Base-by-base conservation (phyloP, 2,113 vertebrate genomes). In the Ictalurus furcatus region DNA sequence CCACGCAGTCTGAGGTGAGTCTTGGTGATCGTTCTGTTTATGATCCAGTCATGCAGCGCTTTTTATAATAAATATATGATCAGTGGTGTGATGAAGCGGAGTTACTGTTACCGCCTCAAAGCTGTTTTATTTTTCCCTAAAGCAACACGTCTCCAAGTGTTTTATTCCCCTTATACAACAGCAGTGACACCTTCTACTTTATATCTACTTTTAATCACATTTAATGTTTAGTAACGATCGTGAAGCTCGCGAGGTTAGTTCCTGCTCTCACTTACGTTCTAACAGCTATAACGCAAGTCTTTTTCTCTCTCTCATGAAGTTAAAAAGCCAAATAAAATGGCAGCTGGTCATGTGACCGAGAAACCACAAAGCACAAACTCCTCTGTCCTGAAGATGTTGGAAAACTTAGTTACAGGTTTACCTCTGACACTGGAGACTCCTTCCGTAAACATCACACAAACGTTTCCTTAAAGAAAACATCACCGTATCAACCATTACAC, bases 1-100 rank as follows among this genome's bases (percentile, higher is more conserved):
- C 92, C 37, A 92, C 91, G 63, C 94, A 96, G 89, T 92, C 95
- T 48, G 94, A 97, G 96, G 97, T 97, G 91, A 97, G 96, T 81
- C 69, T 28, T n/a, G 1, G 1, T 85, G 16, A 30, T 11, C 25
- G n/a, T 67, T 67, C 3, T 25, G 34, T 14, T 21, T 25, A 14
- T 71, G 16, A 9, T 4, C 48, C 37, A 28, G 61, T 30, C 13
- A 30, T n/a, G 25, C 30, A 58, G 17, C 5, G 28, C 34, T 79
- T 52, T n/a, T 79, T 78, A 11, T 74, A 25, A 34, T 69, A 14
- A 69, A 69, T 34, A 25, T 37, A 28, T 44, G 4, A 52, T 78
- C 74, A 28, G 74, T 78, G 40, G 4, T 5, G 40, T 78, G 44
- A 19, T 40, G n/a, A 71, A 74, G 71, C 1, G 7, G 3, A 23